A percentile compares a stretch with the other conserved stretches of the same genome.
Evolutionary conservation across 2,797 vertebrate species (phyloP).

Genomic region (Muscicapa comitata): DNA sequence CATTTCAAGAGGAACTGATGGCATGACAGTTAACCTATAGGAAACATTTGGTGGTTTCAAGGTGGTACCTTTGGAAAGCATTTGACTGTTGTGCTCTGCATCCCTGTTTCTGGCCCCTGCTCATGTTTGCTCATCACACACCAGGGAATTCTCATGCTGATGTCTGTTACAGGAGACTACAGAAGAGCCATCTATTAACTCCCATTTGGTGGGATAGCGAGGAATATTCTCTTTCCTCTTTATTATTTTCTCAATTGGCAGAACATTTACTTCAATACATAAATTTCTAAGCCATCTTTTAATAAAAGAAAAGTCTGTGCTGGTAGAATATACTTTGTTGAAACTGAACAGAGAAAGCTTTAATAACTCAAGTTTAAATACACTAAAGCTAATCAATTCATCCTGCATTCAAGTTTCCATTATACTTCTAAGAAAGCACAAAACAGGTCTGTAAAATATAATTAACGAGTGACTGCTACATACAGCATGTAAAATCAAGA

Average conservation of each 20-base stretch:
- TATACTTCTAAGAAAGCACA: conserved; percentile 57
- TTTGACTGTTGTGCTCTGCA: not conserved
- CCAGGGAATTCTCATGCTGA: not conserved
- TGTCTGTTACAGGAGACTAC: rapidly evolving
- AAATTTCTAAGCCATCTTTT: conserved; percentile 21
- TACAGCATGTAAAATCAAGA: conserved; percentile 56
- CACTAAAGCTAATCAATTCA: conserved; percentile 67
- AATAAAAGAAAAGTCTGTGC: not conserved
- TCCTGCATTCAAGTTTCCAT: conserved; percentile 65
- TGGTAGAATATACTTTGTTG: not conserved
- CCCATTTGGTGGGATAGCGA: not conserved
- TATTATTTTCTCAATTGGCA: not conserved
- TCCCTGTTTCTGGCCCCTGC: not conserved
- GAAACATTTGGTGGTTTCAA: not conserved
- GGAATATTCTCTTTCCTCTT: not conserved
- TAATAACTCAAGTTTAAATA: conserved; percentile 66
- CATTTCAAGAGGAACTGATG: not conserved
- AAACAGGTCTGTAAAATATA: conserved; percentile 63
- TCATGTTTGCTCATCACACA: not conserved
- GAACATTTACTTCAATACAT: not conserved
- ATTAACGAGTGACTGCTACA: conserved; percentile 47
- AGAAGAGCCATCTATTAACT: not conserved
- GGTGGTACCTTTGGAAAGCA: not conserved
- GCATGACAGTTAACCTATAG: not conserved
- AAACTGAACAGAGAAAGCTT: conserved; percentile 33